Base-by-base conservation (phyloP, 2,797 vertebrate species). In the Sternarchorhynchus goeldii region DNA sequence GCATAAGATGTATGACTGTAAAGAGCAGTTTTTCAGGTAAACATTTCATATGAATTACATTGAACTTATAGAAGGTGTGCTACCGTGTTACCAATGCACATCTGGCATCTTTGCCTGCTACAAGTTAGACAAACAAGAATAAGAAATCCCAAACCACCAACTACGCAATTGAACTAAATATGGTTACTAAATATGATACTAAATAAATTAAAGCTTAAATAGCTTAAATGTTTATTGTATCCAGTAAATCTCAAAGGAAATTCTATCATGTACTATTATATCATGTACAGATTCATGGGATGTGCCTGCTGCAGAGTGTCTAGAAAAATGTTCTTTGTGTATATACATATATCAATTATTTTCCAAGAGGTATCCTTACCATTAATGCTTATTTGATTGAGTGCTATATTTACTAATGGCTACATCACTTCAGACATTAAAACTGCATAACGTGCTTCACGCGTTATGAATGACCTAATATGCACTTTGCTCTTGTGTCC, bases 271-370 rank as follows among this genome's bases (percentile, higher is more conserved):
- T 62, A 71, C 53, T 69, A 64, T 64, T 64, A 69, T 78, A 57
- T 73, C 70, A 81, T 90, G 79, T 83, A 88, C 80, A 84, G 91
- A 89, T 86, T 84, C 84, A 83, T 81, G 76, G 80, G 83, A 80
- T 88, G 91, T 90, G 89, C 91, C 90, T 90, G 88, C 91, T 90
- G 82, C 82, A 78, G 53, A 84, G 70, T 90, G 89, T 91, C 89
- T 92, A 90, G 90, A 91, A 92, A 93, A 91, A 88, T 88, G 85
- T 91, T 92, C 90, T 91, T 87, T 83, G 89, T 83, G 89, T 84
- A 88, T 88, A 90, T 86, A 88, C 88, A 91, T 91, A 88, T 88
- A 92, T 93, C 83, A 91, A 93, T 93, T 92, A 92, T 92, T 93
- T 92, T 90, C 87, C 87, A 89, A 90, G 89, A 91, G 90, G 90